Conservation (phyloP, 2,888 invertebrate genomes). For the Yponomeuta sedellus region DNA sequence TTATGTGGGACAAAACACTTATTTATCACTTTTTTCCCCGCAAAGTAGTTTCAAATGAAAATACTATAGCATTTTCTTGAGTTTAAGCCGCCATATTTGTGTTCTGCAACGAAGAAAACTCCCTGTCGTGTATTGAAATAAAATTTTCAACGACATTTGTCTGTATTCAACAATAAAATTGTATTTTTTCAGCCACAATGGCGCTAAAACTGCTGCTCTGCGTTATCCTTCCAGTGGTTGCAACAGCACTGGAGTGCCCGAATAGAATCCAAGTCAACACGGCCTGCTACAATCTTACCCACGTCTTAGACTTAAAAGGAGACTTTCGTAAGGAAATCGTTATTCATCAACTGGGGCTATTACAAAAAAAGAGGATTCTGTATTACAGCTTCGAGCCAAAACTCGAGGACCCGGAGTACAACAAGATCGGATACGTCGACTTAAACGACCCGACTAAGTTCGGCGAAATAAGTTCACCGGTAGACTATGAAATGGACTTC, state of each 20-base stretch:
- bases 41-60: no score
- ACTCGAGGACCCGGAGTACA: slow-evolving; percentile 52
- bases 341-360: slow-evolving; percentile 49
- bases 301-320: slow-evolving; percentile 47
- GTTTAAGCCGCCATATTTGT: no score
- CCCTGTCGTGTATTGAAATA: no score
- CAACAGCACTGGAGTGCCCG: slow-evolving; percentile 34
- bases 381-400: slow-evolving; percentile 58
- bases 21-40: no score
- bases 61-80: no score
- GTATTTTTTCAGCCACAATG: slow-evolving; percentile 21
- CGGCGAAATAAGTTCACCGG: slow-evolving; percentile 35
- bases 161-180: slow-evolving; percentile 16
- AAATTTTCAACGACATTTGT: no score
- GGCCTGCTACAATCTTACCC: slow-evolving; percentile 47
- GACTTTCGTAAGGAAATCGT: slow-evolving; percentile 50
- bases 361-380: slow-evolving; percentile 42
- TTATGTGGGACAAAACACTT: no score
- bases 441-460: slow-evolving; percentile 33
- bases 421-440: slow-evolving; percentile 52
- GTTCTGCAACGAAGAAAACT: no score
- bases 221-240: slow-evolving; percentile 15
- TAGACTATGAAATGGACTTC: slow-evolving; percentile 43
- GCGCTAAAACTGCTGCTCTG: not conserved
- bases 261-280: slow-evolving; percentile 44